Base-by-base conservation (phyloP, 2,113 vertebrate genomes). In the Stigmatopora nigra region DNA sequence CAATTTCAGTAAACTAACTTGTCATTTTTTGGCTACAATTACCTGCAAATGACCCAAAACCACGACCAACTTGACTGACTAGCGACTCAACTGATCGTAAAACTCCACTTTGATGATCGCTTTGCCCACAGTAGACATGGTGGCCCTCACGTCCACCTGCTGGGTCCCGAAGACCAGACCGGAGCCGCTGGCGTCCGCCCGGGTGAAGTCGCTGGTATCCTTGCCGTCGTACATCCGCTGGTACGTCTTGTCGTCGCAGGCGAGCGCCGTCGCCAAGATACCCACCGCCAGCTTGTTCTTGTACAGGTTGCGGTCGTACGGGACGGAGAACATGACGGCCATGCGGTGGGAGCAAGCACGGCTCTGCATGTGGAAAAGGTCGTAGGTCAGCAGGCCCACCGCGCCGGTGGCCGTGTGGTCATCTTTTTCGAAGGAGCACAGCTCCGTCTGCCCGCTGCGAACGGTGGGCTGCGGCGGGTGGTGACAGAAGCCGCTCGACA, bases 401-500 rank as follows among this genome's bases (percentile, higher is more conserved):
- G 81, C 69, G 10, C 88, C 88, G 0, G 79, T 86, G 75, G 75
- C 81, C 0, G 78, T 88, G 82, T 87, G 60, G 67, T 84, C 85
- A 9, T 89, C 81, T 70, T 89, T 90, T 61, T 67, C 83, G 82
- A 91, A 91, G 61, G 88, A 84, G 73, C 88, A 91, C 65, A 89
- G 84, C 65, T 89, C 86, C 0, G 71, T 81, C 56, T 9, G 78
- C 55, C 1, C 1, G 62, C 63, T 47, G 1, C 79, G 82, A 11
- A 90, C 1, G 0, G 86, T 87, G 16, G 89, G 88, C 72, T 89
- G 86, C 12, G 86, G 89, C 0, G 88, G 89, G 76, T 88, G 86
- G 0, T 75, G 73, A 12, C 62, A 64, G 80, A 80, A 88, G 57
- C 90, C 89, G 49, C 87, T 89, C 5, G n/a, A 3, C 86, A 88